Evolutionary conservation across 1,140 invertebrate species (phyloP), one percentile per base, ranked within the genome.

Genomic region (Asbolus verrucosus): DNA sequence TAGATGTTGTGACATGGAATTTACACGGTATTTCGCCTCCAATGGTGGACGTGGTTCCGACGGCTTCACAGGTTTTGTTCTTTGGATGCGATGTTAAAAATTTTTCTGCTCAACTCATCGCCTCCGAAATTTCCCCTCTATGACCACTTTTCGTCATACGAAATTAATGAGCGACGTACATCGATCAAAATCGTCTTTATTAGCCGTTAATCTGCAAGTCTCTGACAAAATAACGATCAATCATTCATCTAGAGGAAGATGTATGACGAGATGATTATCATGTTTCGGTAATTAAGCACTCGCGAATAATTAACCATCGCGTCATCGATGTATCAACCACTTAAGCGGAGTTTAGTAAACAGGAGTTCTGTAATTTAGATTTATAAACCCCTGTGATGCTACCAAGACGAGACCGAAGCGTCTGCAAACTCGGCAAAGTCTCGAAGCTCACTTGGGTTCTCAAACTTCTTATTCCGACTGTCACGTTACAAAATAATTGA

Each of bases 311-410:
- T 76, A 76, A 74, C 65, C 50, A 71, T 21, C 59, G 41, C 71
- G 72, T 75, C 72, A 75, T 75, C 72, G 65, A 72, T 76, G 68
- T 72, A 75, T 75, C 72, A 73, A 66, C 72, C 69, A 69, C 74
- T 75, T 75, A 68, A 70, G 50, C 14, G 27, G 27, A 65, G 41
- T 65, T 65, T 27, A 38, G 61, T 63, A 38, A 63, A 63, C 61
- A 63, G 61, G 61, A 63, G 33, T 63, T 63, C 61, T 39, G 33
- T 63, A 63, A 63, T 63, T 63, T 63, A 41, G 61, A 63, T 63
- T 63, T 63, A 63, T 63, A 63, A 41, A 41, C 39, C 33, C 69
- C 36, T 4, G 61, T 63, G 39, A 43, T 67, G 39, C 65, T 31
- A 31, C 21, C 46, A 54, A n/a, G 33, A 36, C 11, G 33, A 50